These are phyloP conservation scores for Thermophis baileyi DNA, from an alignment of 2,113 vertebrate genomes.

Conservation along the genomic window DNA sequence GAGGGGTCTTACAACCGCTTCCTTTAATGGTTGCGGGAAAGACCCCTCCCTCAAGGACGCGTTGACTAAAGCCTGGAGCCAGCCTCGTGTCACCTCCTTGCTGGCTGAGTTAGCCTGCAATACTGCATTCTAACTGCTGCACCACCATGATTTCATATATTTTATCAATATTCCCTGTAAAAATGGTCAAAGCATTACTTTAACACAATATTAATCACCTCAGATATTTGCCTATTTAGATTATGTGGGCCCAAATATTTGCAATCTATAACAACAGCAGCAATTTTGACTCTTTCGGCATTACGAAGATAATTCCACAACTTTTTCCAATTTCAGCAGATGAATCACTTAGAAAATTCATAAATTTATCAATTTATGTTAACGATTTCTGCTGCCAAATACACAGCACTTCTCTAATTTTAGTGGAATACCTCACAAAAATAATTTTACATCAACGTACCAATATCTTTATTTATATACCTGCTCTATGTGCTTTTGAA, in stretches of 20 bases:
- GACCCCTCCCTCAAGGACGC: too few species aligned
- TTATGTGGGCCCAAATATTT: not conserved
- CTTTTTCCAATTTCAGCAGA: conserved; percentile 4
- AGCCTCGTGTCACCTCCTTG: too few species aligned
- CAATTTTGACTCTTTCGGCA: not conserved
- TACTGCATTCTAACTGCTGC: not conserved
- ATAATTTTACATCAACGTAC: not conserved
- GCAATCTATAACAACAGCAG: not conserved
- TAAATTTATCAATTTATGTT: not conserved
- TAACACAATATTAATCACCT: not conserved
- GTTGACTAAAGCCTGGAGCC: too few species aligned
- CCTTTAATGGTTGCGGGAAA: too few species aligned
- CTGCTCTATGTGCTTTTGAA: not conserved
- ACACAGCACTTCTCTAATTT: accelerated
- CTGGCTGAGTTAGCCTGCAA: not conserved
- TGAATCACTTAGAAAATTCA: not conserved
- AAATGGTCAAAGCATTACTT: not conserved
- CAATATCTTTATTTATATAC: not conserved
- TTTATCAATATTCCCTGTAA: not conserved
- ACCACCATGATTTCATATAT: not conserved
- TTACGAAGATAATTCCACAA: not conserved
- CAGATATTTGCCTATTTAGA: not conserved
- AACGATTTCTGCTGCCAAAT: not conserved
- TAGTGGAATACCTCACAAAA: not conserved
- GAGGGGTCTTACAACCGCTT: too few species aligned